Evolutionary conservation across 1,140 invertebrate genomes (phyloP), one percentile per base, ranked within the genome.

Genomic region (Phenacoccus solenopsis): DNA sequence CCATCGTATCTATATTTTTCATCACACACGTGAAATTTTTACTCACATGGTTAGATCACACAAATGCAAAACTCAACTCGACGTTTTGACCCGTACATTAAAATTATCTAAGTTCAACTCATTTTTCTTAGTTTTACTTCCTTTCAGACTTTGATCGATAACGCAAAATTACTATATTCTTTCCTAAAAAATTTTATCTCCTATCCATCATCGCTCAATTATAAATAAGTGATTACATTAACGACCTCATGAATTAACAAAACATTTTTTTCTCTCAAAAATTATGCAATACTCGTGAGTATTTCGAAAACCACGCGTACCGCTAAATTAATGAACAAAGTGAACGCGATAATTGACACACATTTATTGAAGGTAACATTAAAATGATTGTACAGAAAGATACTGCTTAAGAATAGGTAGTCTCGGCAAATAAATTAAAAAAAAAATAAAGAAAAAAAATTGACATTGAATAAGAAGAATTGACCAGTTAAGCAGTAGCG

Each of bases 321-420:
- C 38, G 16, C 13, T 13, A 32, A 13, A 7, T 13, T 32, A 49
- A 49, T 16, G 16, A 49, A 49, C 3, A 10, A 64, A 64, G 20
- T 20, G 1, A 27, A 27, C 25, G 25, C 2, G 16, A 25, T 64
- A 64, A 64, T 64, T 64, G 59, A 64, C 59, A 64, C 59, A 64
- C 59, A 64, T 64, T 64, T 64, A 64, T 64, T 64, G 25, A 64
- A 64, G 59, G 59, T 64, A 64, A 64, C 59, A 64, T 64, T 24
- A 27, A 64, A 64, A 64, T 64, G 59, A 64, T 64, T 64, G 59
- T 64, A 64, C 59, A 64, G 59, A 64, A 25, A 25, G n/a, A 59
- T 20, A 27, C 21, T 16, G 59, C 25, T 64, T 64, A 64, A 64
- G 4, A 24, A 16, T 64, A 20, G n/a, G 5, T 22, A 27, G 25